Conservation (phyloP, 2,797 vertebrate species). For the Poeciliopsis presidionis region DNA sequence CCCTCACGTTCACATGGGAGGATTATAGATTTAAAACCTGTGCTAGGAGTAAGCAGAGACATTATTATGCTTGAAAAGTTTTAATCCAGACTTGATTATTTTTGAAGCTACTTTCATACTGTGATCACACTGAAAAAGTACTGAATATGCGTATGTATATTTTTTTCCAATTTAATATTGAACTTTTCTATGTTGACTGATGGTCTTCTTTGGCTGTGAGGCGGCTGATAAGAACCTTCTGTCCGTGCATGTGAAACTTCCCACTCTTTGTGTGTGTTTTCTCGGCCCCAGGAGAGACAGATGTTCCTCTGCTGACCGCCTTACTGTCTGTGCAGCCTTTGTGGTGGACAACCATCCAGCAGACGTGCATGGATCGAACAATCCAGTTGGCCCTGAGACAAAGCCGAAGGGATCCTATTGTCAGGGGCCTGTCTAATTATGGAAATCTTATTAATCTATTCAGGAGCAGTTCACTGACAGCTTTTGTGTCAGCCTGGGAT, state of each 20-base stretch:
- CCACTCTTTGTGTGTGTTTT: conserved; percentile 50
- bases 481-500: conserved; percentile 83
- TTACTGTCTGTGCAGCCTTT: conserved; percentile 83
- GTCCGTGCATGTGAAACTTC: conserved; percentile 57
- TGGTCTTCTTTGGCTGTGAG: conserved; percentile 33
- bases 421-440: conserved; percentile 90
- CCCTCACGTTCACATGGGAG: neutral
- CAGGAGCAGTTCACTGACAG: conserved; percentile 84
- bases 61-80: conserved; percentile 11
- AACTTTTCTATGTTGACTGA: conserved; percentile 32
- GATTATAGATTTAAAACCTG: conserved; percentile 26
- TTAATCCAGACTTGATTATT: conserved; percentile 18
- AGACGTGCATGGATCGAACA: conserved; percentile 84
- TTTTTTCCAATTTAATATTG: conserved; percentile 4
- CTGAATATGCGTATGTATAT: neutral
- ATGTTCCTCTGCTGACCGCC: conserved; percentile 81
- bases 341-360: conserved; percentile 74
- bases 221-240: conserved; percentile 56
- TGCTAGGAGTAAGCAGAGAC: neutral
- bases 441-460: conserved; percentile 99
- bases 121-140: neutral
- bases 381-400: conserved; percentile 90
- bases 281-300: conserved; percentile 79
- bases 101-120: neutral
- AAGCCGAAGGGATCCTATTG: conserved; percentile 94